phyloP scores from a whole-genome alignment of 37 sponge, comb jelly and placozoan genomes.

The Chondrosia reniformis region DNA sequence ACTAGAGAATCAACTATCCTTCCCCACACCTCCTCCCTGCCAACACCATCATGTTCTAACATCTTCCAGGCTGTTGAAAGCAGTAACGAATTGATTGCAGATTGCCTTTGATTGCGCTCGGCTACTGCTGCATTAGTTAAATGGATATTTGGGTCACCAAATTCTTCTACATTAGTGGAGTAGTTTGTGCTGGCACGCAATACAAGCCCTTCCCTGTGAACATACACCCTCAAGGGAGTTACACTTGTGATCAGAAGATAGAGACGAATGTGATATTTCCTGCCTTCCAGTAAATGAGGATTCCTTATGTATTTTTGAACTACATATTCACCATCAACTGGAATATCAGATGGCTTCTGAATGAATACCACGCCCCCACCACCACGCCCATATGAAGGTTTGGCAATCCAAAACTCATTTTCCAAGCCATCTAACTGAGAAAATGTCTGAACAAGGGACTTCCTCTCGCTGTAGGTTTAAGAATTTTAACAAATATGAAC shows the following conservation, averaged over 20 bases:
- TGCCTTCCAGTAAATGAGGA: conserved; percentile 60
- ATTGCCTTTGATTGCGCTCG: conserved; percentile 59
- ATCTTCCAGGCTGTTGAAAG: conserved; percentile 62
- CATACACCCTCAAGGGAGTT: conserved; percentile 57
- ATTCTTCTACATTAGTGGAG: conserved; percentile 20
- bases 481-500: background rate
- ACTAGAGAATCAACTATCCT: conserved; percentile 52
- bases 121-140: conserved; percentile 91
- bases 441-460: no score
- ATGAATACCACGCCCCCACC: conserved; percentile 66
- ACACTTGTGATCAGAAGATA: conserved; percentile 80
- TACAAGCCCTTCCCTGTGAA: conserved; percentile 88
- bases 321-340: conserved; percentile 35
- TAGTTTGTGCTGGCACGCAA: conserved; percentile 79
- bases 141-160: conserved; percentile 47
- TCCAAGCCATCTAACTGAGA: no score
- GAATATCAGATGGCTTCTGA: conserved; percentile 36
- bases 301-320: conserved; percentile 73
- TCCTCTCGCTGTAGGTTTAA: no score
- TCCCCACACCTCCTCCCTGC: conserved; percentile 32
- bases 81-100: conserved; percentile 62
- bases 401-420: no score
- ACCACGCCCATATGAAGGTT: conserved; percentile 79
- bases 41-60: conserved; percentile 35
- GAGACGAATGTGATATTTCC: conserved; percentile 82